A percentile compares a stretch with the other conserved stretches of the same genome.
Evolutionary conservation across 2,888 invertebrate genomes (phyloP).

Genomic region (Cryptocheilus praepositus): DNA sequence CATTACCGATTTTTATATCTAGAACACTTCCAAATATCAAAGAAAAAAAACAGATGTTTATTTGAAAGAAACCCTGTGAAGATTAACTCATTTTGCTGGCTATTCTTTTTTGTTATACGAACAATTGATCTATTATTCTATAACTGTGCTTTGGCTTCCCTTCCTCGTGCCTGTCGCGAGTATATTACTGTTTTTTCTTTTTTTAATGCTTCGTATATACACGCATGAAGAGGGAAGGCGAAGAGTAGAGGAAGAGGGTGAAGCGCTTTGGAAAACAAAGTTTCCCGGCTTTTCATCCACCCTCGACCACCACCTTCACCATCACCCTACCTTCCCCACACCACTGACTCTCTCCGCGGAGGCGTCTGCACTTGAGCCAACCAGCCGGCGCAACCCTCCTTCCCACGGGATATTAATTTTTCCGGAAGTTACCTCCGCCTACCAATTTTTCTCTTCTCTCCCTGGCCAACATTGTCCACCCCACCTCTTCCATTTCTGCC

Average conservation of each 20-base stretch:
- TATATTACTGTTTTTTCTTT: no score
- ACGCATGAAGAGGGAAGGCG: conserved; percentile 3
- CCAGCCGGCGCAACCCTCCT: conserved; percentile 52
- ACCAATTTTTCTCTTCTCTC: conserved; percentile 28
- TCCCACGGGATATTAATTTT: conserved; percentile 70
- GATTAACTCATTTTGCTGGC: no score
- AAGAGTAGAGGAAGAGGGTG: conserved; percentile 14
- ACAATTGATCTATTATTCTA: no score
- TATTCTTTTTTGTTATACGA: no score
- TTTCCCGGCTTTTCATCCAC: conserved; percentile 48
- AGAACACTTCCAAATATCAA: no score
- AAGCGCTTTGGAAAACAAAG: conserved; percentile 55
- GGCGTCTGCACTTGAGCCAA: conserved; percentile 53
- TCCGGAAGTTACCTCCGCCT: conserved; percentile 63
- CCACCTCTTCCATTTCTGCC: conserved; percentile 2
- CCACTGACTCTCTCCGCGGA: conserved; percentile 29
- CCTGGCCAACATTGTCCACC: conserved; percentile 4
- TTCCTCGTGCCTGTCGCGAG: no score
- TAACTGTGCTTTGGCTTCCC: no score
- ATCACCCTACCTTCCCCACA: conserved; percentile 11
- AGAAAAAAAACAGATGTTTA: no score
- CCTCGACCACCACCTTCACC: conserved; percentile 11
- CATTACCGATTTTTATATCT: no score
- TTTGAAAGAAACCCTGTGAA: no score
- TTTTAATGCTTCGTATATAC: no score